These are phyloP conservation scores for Drosophila punjabiensis DNA, from an alignment of 1,140 invertebrate genomes.

Conservation along the genomic window DNA sequence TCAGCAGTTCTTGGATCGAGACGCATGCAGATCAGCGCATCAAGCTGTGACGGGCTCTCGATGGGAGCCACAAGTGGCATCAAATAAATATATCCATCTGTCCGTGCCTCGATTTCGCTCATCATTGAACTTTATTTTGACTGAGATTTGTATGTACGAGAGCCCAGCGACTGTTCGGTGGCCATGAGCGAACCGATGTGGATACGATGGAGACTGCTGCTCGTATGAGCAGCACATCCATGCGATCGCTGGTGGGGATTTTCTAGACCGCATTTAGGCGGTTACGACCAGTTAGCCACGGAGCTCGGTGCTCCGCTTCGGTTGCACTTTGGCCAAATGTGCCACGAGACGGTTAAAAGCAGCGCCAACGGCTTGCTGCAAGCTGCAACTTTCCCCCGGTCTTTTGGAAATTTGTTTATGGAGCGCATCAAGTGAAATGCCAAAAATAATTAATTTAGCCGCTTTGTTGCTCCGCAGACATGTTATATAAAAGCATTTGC, in stretches of 20 bases:
- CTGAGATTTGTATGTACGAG: neutral
- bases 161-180: slow-evolving; percentile 27
- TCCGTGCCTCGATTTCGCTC: slow-evolving; percentile 21
- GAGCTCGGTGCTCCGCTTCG: slow-evolving; percentile 44
- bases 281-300: slow-evolving; percentile 66
- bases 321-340: slow-evolving; percentile 56
- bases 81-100: neutral
- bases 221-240: slow-evolving; percentile 17
- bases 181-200: slow-evolving; percentile 19
- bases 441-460: slow-evolving; percentile 25
- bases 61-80: neutral
- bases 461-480: slow-evolving; percentile 28
- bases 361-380: slow-evolving; percentile 33
- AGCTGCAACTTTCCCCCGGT: slow-evolving; percentile 64
- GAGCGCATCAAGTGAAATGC: slow-evolving; percentile 53
- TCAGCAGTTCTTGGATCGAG: slow-evolving; percentile 28
- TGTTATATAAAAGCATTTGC: slow-evolving; percentile 58
- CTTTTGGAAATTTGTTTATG: slow-evolving; percentile 51
- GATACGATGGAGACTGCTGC: too few species aligned
- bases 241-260: slow-evolving; percentile 16
- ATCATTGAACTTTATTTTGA: slow-evolving; percentile 74
- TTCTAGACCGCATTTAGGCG: slow-evolving; percentile 69
- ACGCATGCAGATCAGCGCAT: slow-evolving; percentile 33
- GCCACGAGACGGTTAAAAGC: slow-evolving; percentile 21
- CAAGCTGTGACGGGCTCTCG: slow-evolving; percentile 16